phyloP scores from a whole-genome alignment of 37 sponge, comb jelly and placozoan genomes.

The Trichoplax adhaerens region DNA sequence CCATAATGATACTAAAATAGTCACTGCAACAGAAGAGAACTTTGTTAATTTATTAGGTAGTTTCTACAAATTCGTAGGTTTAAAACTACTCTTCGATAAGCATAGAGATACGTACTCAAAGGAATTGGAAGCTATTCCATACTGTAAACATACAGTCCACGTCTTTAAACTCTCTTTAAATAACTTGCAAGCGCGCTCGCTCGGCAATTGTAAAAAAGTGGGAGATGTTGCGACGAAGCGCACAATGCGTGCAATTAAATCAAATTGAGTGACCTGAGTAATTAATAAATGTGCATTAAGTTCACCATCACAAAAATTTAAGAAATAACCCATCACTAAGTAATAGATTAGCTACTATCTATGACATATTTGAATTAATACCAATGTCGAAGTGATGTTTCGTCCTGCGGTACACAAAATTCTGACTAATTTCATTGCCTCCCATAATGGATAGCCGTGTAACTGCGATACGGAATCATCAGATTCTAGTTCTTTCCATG shows the following conservation, averaged over 20 bases:
- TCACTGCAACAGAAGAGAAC: no score
- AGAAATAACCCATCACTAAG: no score
- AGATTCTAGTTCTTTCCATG: conserved; percentile 4
- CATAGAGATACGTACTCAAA: conserved; percentile 15
- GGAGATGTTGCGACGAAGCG: conserved; percentile 19
- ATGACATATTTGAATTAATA: conserved; percentile 4
- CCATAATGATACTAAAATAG: no score
- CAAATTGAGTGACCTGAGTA: conserved; percentile 11
- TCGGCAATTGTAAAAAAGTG: conserved; percentile 11
- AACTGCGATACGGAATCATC: not conserved
- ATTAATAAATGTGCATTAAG: not conserved
- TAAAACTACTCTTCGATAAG: no score
- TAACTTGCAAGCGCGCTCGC: conserved; percentile 5
- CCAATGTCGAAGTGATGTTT: conserved; percentile 34
- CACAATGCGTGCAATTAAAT: conserved; percentile 20
- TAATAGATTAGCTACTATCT: not conserved
- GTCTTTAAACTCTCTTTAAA: not conserved
- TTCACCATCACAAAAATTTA: not conserved
- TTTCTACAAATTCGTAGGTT: no score
- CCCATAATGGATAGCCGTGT: conserved; percentile 14
- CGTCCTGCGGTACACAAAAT: conserved; percentile 38
- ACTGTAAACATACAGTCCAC: conserved; percentile 26
- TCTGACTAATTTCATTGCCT: conserved; percentile 36
- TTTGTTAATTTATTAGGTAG: no score
- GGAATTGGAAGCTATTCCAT: conserved; percentile 18